These are phyloP conservation scores for Emydoidea blandingii DNA, from an alignment of 2,797 vertebrate species.

Conservation along the genomic window DNA sequence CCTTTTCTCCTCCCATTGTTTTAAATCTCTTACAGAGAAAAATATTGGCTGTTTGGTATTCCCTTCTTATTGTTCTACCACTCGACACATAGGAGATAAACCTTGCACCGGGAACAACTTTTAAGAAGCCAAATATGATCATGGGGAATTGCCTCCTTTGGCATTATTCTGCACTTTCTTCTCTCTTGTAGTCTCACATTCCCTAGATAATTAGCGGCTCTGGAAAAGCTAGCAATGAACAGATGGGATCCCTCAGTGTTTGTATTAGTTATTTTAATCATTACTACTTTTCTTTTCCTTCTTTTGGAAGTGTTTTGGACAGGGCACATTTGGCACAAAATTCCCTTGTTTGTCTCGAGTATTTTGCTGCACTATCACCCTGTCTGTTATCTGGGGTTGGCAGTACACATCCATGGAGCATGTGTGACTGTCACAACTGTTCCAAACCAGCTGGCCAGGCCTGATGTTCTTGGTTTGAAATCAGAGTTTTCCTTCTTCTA, in stretches of 20 bases:
- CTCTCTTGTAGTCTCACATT: accelerated
- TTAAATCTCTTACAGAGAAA: not conserved
- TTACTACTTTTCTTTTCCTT: too few relatives aligned
- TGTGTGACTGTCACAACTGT: not conserved
- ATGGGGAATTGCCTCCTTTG: not conserved
- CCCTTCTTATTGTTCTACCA: not conserved
- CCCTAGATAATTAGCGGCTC: not conserved
- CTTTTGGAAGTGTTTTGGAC: not conserved
- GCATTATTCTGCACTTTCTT: accelerated
- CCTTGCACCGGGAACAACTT: not conserved
- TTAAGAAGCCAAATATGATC: not conserved
- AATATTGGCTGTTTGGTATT: not conserved
- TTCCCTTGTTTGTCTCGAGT: not conserved
- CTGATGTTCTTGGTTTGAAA: not conserved
- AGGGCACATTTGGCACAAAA: not conserved
- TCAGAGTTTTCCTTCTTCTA: too few relatives aligned
- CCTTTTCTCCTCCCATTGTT: not conserved
- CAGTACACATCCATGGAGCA: not conserved
- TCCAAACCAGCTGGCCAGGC: not conserved
- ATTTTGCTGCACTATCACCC: not conserved
- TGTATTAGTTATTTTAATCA: too few relatives aligned
- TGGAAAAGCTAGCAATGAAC: not conserved
- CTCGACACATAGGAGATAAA: not conserved
- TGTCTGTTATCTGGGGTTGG: not conserved
- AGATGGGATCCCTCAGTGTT: accelerated